These are phyloP conservation scores for Lampropteryx suffumata DNA, from an alignment of 2,888 invertebrate genomes.

Conservation along the genomic window DNA sequence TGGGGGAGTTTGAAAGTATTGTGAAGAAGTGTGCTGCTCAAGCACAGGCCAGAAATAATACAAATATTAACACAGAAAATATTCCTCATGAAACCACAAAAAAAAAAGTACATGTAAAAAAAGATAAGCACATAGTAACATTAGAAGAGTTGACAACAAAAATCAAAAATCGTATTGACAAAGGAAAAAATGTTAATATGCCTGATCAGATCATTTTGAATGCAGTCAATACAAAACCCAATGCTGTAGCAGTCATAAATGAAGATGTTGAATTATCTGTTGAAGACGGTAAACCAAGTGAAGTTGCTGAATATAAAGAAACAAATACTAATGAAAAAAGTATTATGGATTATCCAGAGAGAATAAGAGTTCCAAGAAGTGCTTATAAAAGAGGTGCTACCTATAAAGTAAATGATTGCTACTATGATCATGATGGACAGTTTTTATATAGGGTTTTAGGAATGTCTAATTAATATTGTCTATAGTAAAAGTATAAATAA, in stretches of 20 bases:
- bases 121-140: conserved; percentile 54
- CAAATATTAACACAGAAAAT: conserved; percentile 7
- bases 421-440: conserved; percentile 90
- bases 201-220: conserved; percentile 63
- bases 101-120: conserved; percentile 29
- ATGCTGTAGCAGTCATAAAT: conserved; percentile 36
- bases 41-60: conserved; percentile 29
- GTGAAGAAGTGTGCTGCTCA: conserved; percentile 64
- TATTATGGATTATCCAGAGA: conserved; percentile 77
- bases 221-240: conserved; percentile 37
- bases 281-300: conserved; percentile 36
- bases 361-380: conserved; percentile 87
- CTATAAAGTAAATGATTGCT: conserved; percentile 90
- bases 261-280: conserved; percentile 51
- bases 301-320: conserved; percentile 46
- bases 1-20: conserved; percentile 78
- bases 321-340: conserved; percentile 43
- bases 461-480: conserved; percentile 56
- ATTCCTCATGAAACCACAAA: conserved; percentile 15
- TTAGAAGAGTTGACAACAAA: conserved; percentile 62
- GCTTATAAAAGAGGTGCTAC: conserved; percentile 84
- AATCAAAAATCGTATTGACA: conserved; percentile 60
- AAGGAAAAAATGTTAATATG: conserved; percentile 54
- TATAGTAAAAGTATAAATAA: conserved; percentile 49
- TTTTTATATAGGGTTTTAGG: conserved; percentile 91